A percentile compares a stretch with the other conserved stretches of the same genome.
Conservation (phyloP, 2,888 invertebrate species). For the Pyrrhosoma nymphula region DNA sequence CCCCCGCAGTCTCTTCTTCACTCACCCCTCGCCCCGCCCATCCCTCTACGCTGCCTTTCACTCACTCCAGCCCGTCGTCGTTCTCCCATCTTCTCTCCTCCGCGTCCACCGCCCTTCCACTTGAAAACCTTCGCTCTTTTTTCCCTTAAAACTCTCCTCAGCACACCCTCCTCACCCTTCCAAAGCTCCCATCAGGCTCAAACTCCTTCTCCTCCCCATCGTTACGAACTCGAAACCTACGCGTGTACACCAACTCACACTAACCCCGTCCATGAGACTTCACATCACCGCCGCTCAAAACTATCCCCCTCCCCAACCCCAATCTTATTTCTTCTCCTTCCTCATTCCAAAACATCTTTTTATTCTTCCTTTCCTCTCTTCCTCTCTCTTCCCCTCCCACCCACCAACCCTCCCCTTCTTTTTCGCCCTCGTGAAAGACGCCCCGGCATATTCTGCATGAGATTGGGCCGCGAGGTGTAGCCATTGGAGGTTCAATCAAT, state of each 20-base stretch:
- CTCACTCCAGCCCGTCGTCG: neutral
- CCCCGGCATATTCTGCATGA: conserved; percentile 55
- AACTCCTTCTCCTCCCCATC: neutral
- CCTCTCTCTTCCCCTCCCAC: too few species aligned
- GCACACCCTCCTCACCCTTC: too few species aligned
- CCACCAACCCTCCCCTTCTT: neutral
- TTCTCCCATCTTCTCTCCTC: neutral
- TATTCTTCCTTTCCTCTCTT: neutral
- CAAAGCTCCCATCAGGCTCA: too few species aligned
- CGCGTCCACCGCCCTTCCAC: neutral
- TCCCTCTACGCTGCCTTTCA: neutral
- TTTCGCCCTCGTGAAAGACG: conserved; percentile 5
- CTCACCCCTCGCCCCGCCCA: too few species aligned
- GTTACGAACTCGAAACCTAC: neutral
- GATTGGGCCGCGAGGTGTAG: conserved; percentile 51
- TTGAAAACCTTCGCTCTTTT: neutral
- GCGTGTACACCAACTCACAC: neutral
- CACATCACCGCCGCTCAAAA: neutral
- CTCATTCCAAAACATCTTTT: neutral
- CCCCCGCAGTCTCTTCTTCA: neutral
- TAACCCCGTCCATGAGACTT: too few species aligned
- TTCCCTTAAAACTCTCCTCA: neutral
- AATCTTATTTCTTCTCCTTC: neutral
- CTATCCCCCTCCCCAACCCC: neutral
- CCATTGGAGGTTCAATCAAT: conserved; percentile 57